Conservation (phyloP, 2,113 vertebrate genomes). For the Protobothrops flavoviridis region DNA sequence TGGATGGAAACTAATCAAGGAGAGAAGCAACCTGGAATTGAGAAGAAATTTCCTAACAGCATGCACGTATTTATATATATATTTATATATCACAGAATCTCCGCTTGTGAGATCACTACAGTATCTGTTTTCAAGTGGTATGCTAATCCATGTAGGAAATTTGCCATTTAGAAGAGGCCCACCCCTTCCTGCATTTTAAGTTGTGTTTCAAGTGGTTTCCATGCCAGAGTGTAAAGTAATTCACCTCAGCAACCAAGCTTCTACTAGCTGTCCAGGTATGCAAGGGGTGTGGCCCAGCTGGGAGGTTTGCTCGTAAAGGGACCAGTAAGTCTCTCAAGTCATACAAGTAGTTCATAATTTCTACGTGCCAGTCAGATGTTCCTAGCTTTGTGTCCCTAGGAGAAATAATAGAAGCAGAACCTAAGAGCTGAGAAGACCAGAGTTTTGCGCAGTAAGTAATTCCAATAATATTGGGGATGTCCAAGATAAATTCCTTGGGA, state of each 20-base stretch:
- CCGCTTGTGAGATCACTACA: not conserved
- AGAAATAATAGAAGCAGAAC: not conserved
- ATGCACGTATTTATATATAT: too few relatives aligned
- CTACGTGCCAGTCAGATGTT: not conserved
- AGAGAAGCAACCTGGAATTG: not conserved
- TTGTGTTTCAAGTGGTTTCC: not conserved
- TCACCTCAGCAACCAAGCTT: not conserved
- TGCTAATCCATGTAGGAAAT: too few relatives aligned
- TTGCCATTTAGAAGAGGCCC: not conserved
- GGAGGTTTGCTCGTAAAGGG: not conserved
- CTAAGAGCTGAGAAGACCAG: not conserved
- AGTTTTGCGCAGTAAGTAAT: not conserved
- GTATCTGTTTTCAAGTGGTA: not conserved
- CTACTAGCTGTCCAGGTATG: constrained; percentile 28
- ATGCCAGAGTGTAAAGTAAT: not conserved
- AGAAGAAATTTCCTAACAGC: not conserved
- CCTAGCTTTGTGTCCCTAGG: not conserved
- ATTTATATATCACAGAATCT: not conserved
- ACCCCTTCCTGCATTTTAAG: not conserved
- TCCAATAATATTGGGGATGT: not conserved
- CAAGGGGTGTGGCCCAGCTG: constrained; percentile 9
- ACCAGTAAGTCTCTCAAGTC: not conserved
- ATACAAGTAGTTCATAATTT: not conserved
- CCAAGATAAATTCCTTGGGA: not conserved
- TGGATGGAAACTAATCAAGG: not conserved